Evolutionary conservation across 2,888 invertebrate species (phyloP).

Genomic region (Scaptomyza tumidula): DNA sequence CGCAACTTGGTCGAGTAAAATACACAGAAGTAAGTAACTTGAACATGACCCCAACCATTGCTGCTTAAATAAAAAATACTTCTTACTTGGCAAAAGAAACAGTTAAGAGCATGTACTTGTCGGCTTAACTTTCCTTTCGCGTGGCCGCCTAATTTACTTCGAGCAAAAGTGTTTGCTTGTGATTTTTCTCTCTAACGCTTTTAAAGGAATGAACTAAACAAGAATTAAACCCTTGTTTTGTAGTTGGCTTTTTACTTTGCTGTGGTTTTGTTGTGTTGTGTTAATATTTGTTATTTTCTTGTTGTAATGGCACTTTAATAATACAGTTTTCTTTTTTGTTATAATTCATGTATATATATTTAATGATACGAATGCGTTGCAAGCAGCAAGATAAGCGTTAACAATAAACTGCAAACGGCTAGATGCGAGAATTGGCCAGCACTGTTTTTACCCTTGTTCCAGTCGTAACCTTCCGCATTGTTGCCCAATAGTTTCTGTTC

Average conservation of each 20-base stretch:
- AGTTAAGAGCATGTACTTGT: slow-evolving; percentile 23
- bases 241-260: slow-evolving; percentile 3
- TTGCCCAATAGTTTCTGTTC: slow-evolving; percentile 88
- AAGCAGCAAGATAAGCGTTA: slow-evolving; percentile 34
- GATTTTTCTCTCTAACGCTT: not conserved
- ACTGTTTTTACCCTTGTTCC: slow-evolving; percentile 81
- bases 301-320: slow-evolving; percentile 72
- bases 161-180: slow-evolving; percentile 4
- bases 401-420: slow-evolving; percentile 32
- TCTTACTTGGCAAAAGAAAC: slow-evolving; percentile 4
- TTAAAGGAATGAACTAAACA: slow-evolving; percentile 10
- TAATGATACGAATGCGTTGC: slow-evolving; percentile 40
- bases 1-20: no score
- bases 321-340: slow-evolving; percentile 35
- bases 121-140: not conserved
- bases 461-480: slow-evolving; percentile 82
- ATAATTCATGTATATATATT: not conserved
- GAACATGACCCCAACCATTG: no score
- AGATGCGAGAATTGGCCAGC: slow-evolving; percentile 15
- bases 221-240: not conserved
- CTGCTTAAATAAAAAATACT: no score
- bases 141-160: slow-evolving; percentile 19
- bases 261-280: slow-evolving; percentile 16
- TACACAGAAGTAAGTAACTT: no score
- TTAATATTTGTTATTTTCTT: slow-evolving; percentile 16